Percentiles rank a stretch among this genome's conserved stretches.
Evolutionary conservation across 2,888 invertebrate species (phyloP).

Genomic region (Diaprepes abbreviatus): DNA sequence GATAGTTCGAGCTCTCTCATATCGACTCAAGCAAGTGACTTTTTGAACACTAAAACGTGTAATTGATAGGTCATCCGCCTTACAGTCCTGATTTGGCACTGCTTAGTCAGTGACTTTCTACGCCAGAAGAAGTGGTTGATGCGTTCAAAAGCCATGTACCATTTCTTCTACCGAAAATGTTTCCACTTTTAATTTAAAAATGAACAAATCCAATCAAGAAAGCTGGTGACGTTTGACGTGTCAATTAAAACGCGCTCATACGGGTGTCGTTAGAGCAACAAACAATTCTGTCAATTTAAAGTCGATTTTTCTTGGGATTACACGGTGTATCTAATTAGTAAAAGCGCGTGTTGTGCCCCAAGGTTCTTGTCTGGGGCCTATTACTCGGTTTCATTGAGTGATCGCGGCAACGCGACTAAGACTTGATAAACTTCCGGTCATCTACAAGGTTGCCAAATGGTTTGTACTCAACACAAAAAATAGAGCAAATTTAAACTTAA

Average conservation of each 20-base stretch:
- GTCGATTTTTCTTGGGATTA: slow-evolving; percentile 49
- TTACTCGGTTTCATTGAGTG: slow-evolving; percentile 50
- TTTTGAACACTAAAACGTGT: no score
- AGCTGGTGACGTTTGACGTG: slow-evolving; percentile 28
- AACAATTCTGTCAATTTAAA: slow-evolving; percentile 41
- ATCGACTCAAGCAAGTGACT: no score
- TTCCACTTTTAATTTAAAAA: no score
- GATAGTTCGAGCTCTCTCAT: no score
- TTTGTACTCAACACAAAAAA: not conserved
- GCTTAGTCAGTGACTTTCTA: no score
- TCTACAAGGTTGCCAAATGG: slow-evolving; percentile 45
- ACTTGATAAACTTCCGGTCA: slow-evolving; percentile 51
- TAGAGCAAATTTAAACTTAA: no score
- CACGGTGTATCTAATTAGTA: slow-evolving; percentile 50
- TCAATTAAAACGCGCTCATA: slow-evolving; percentile 33
- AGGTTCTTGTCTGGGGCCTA: slow-evolving; percentile 49
- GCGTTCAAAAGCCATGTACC: no score
- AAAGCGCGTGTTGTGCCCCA: slow-evolving; percentile 50
- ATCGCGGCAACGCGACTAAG: slow-evolving; percentile 49
- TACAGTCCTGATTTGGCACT: no score
- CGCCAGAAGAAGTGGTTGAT: no score
- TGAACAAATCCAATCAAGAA: not conserved
- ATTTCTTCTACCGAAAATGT: no score
- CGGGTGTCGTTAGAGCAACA: slow-evolving; percentile 21
- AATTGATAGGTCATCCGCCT: no score